phyloP scores from a whole-genome alignment of 2,113 vertebrate genomes.

The Spheniscus mendiculus region DNA sequence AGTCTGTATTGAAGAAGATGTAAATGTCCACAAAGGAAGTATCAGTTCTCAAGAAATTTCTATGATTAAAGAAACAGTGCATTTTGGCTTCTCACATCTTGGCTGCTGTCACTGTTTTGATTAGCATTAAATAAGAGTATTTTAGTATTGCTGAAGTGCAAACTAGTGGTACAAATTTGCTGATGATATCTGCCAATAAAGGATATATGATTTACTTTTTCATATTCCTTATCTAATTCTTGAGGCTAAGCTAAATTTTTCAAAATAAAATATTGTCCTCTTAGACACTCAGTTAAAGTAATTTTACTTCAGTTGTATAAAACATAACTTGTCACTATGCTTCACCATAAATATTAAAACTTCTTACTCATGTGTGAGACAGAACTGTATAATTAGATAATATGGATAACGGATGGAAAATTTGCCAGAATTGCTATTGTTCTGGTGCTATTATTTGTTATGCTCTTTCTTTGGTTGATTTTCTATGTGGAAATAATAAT shows the following conservation, averaged over 20 bases:
- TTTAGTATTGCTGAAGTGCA: neutral
- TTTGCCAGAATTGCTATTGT: neutral
- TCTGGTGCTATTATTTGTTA: neutral
- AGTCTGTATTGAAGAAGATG: neutral
- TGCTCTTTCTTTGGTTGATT: neutral
- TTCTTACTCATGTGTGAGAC: neutral
- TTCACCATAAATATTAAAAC: neutral
- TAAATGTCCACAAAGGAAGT: neutral
- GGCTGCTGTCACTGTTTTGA: neutral
- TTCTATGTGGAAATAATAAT: slow-evolving; percentile 37
- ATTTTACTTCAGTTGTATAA: neutral
- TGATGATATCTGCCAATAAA: too few relatives aligned
- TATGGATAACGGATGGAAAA: neutral
- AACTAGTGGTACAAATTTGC: neutral
- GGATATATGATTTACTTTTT: neutral
- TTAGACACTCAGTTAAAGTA: neutral
- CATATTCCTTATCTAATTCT: neutral
- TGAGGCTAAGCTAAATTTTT: neutral
- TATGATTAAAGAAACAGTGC: neutral
- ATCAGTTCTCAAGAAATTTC: neutral
- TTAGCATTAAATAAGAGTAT: neutral
- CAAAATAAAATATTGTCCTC: neutral
- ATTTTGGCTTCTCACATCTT: neutral
- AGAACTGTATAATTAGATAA: neutral
- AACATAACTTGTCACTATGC: neutral